phyloP scores from a whole-genome alignment of 1,140 invertebrate species.

The Cydia strobilella region DNA sequence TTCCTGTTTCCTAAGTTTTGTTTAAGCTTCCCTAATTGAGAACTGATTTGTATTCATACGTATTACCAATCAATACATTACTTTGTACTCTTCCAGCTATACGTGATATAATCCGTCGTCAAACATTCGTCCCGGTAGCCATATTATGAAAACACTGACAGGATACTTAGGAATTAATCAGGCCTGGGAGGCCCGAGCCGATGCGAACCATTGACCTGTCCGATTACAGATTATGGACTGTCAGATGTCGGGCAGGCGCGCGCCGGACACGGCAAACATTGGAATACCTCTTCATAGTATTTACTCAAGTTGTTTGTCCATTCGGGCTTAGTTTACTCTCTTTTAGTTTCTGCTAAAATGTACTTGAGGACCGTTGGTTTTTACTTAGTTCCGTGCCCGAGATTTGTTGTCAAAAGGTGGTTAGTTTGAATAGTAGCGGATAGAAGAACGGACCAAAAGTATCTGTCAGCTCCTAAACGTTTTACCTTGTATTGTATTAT shows the following conservation, averaged over 20 bases:
- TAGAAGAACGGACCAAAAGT: too few relatives aligned
- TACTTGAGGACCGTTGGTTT: neutral
- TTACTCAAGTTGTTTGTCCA: constrained; percentile 27
- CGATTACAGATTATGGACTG: constrained; percentile 10
- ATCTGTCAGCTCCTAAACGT: too few relatives aligned
- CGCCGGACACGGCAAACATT: neutral
- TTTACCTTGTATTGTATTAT: too few relatives aligned
- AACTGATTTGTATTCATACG: neutral
- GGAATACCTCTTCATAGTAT: constrained; percentile 1
- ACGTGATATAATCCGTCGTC: neutral
- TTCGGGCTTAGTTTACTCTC: constrained; percentile 34
- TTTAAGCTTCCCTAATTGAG: neutral
- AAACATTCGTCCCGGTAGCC: neutral
- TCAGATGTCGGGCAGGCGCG: constrained; percentile 14
- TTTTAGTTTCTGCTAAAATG: constrained; percentile 36
- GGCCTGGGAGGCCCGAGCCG: neutral
- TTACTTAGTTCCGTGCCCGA: neutral
- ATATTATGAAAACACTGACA: constrained; percentile 20
- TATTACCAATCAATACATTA: neutral
- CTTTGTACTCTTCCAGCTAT: neutral
- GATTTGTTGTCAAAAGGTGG: too few relatives aligned
- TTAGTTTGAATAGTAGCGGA: too few relatives aligned
- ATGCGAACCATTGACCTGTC: constrained; percentile 12
- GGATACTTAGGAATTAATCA: constrained; percentile 6
- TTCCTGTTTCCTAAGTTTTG: too few relatives aligned